Evolutionary conservation across 2,888 invertebrate genomes (phyloP), one percentile per base, ranked within the genome.

Genomic region (Ichneumon xanthorius): DNA sequence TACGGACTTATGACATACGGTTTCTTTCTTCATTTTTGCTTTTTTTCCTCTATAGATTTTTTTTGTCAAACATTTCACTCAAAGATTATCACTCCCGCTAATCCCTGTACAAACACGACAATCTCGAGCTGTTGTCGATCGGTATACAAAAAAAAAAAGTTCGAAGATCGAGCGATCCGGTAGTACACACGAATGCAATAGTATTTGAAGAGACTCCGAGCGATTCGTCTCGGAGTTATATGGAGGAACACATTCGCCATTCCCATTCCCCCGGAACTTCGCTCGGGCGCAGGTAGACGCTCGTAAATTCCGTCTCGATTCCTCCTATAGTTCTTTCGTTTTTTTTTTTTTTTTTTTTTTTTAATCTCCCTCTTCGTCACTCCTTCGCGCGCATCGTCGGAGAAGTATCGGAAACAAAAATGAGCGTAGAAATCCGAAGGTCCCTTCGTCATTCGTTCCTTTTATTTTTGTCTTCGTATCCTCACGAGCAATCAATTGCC

Each of bases 261-360:
- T 37, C 58, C 37, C 33, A 14, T 61, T 30, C 37, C 53, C 61
- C 78, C 58, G 80, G 80, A 76, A 80, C 80, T 67, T 72, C 33
- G 76, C 80, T 76, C 75, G 84, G 65, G 76, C 80, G 76, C 84
- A 84, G 84, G 84, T 84, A 84, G 80, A 84, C 76, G 80, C 55
- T 84, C 84, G 84, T 84, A 84, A 84, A 84, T 84, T 84, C 80
- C 84, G 76, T 72, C 80, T 84, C 84, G 80, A 80, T 80, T 72
- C 80, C 55, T 72, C 65, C 80, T 53, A 40, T 70, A 67, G 58
- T 58, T 7, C 63, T 22, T 61, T 80, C 63, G n/a, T 65, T 30
- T 26, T 37, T 63, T 53, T 55, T 37, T n/a, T 68, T 37, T 26
- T 63, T 65, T 30, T 26, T 37, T 63, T 53, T 55, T 37, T n/a